A percentile compares a stretch with the other conserved stretches of the same genome.
These are phyloP conservation scores for Clarias laeviceps DNA, from an alignment of 2,797 vertebrate species.

Conservation along the genomic window DNA sequence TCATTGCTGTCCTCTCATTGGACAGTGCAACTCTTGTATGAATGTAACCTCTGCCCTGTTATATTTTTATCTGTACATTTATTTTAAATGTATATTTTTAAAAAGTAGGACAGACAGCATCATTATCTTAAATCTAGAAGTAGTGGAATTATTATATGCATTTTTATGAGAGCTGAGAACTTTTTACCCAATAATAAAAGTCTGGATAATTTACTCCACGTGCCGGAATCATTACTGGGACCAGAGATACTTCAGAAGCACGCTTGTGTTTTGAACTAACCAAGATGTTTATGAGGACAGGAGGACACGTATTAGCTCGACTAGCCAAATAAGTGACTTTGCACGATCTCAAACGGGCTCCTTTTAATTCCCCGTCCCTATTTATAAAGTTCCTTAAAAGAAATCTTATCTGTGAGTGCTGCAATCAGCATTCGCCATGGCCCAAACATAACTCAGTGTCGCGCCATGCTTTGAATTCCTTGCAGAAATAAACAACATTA, in stretches of 20 bases:
- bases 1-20: neutral
- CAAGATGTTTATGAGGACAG: constrained; percentile 3
- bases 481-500: constrained; percentile 35
- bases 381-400: constrained; percentile 40
- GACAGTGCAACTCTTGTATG: neutral
- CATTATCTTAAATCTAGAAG: neutral
- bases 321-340: constrained; percentile 30
- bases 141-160: neutral
- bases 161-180: neutral
- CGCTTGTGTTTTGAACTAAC: neutral
- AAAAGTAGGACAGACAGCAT: constrained; percentile 14
- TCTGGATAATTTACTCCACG: neutral
- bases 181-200: neutral
- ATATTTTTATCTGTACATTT: neutral
- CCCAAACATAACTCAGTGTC: constrained; percentile 35
- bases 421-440: constrained; percentile 30
- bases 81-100: neutral
- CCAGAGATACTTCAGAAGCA: neutral
- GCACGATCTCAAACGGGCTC: constrained; percentile 8
- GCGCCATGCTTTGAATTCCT: constrained; percentile 38
- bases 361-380: constrained; percentile 32
- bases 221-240: neutral
- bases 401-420: constrained; percentile 46
- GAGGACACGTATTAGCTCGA: neutral
- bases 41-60: neutral